Conservation (phyloP, 2,797 vertebrate genomes). For the Acrocephalus scirpaceus region DNA sequence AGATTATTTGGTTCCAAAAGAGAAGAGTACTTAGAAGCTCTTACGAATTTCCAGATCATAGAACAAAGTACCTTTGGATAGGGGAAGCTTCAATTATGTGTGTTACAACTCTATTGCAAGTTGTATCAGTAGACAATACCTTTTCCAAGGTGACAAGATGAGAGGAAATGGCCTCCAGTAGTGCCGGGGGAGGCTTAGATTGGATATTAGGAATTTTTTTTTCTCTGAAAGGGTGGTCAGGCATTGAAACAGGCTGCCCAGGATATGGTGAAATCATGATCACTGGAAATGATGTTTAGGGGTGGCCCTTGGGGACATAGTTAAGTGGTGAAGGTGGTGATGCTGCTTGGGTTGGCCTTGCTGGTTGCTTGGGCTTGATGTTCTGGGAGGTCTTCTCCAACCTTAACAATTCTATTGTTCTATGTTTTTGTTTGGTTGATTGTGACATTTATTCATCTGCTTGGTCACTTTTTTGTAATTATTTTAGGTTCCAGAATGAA, state of each 20-base stretch:
- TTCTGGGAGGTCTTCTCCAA: background rate
- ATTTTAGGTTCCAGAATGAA: conserved; percentile 75
- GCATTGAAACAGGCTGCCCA: background rate
- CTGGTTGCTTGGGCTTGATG: background rate
- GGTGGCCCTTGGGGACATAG: background rate
- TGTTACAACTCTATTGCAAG: background rate
- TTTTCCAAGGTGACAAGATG: background rate
- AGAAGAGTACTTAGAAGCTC: background rate
- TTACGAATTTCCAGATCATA: background rate
- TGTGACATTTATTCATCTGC: background rate
- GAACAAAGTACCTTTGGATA: background rate
- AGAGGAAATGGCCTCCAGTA: background rate
- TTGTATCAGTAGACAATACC: background rate
- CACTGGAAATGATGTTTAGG: background rate
- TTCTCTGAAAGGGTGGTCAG: background rate
- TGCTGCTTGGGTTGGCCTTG: background rate
- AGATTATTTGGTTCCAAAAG: background rate
- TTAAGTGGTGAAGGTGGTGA: background rate
- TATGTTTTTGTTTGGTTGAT: background rate
- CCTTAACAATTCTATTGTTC: background rate
- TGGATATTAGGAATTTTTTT: background rate
- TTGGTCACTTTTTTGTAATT: conserved; percentile 22
- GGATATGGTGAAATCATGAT: background rate
- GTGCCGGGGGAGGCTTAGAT: background rate
- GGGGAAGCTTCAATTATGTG: background rate